Conservation (phyloP, 2,113 vertebrate genomes). For the Chloroceryle aenea region DNA sequence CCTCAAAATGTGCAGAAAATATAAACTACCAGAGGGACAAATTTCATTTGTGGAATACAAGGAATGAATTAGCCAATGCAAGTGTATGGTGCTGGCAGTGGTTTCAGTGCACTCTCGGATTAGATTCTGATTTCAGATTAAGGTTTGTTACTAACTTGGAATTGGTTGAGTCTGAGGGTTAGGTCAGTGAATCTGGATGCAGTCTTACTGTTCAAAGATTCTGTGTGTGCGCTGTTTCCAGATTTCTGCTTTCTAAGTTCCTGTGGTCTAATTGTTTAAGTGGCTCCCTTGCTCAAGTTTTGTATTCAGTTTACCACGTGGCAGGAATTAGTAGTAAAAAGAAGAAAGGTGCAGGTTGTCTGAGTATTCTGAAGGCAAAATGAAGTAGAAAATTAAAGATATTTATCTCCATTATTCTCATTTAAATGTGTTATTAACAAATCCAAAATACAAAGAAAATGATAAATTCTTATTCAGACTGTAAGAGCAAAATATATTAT, state of each 20-base stretch:
- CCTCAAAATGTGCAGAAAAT: background rate
- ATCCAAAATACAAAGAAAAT: constrained; percentile 32
- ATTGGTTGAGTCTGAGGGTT: background rate
- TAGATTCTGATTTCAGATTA: background rate
- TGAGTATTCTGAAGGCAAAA: constrained; percentile 59
- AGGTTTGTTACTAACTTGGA: background rate
- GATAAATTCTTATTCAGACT: constrained; percentile 25
- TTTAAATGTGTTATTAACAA: constrained; percentile 61
- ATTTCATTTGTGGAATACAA: background rate
- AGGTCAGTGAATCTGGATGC: background rate
- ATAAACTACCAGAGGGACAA: background rate
- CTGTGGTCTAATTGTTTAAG: background rate
- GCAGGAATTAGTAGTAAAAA: constrained; percentile 25
- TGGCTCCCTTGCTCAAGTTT: background rate
- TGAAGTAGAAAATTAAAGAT: constrained; percentile 74
- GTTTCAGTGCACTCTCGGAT: background rate
- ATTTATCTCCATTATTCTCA: constrained; percentile 71
- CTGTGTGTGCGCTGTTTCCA: accelerated
- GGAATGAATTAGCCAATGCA: background rate
- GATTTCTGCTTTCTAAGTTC: background rate
- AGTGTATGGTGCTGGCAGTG: background rate
- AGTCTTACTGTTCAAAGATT: background rate
- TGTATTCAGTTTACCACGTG: constrained; percentile 2
- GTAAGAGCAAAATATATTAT: background rate
- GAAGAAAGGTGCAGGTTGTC: constrained; percentile 14